These are phyloP conservation scores for Drosophila macrothrix DNA, from an alignment of 2,888 invertebrate genomes.

Conservation along the genomic window DNA sequence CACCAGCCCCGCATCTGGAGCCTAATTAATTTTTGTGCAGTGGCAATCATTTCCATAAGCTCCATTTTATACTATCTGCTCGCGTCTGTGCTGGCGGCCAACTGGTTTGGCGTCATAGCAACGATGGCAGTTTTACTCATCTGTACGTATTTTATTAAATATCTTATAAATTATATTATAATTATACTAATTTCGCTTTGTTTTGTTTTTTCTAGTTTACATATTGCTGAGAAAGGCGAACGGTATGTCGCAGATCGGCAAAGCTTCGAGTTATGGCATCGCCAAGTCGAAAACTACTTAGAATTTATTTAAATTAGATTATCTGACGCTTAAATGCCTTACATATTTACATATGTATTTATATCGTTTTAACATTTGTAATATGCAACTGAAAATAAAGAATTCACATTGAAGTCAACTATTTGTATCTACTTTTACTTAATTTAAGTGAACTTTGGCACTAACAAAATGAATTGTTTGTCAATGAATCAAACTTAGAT, in stretches of 20 bases:
- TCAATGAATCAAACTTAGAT: conserved; percentile 39
- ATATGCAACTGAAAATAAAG: conserved; percentile 32
- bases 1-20: conserved; percentile 88
- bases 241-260: conserved; percentile 61
- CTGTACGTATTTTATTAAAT: conserved; percentile 37
- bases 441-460: conserved; percentile 32
- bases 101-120: conserved; percentile 48
- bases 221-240: conserved; percentile 42
- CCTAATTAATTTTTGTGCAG: conserved; percentile 89
- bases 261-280: conserved; percentile 55
- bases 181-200: not conserved
- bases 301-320: not conserved
- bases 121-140: conserved; percentile 25
- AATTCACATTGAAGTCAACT: conserved; percentile 5
- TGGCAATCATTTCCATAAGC: conserved; percentile 84
- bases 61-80: conserved; percentile 48
- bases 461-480: conserved; percentile 10
- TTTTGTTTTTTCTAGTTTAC: conserved; percentile 37
- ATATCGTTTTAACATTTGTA: conserved; percentile 15
- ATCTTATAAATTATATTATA: not conserved
- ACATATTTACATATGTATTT: not conserved
- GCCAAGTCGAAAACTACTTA: conserved; percentile 41
- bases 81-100: conserved; percentile 47
- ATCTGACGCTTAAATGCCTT: not conserved
- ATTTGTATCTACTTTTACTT: not conserved